Evolutionary conservation across 2,797 vertebrate genomes (phyloP).

Genomic region (Ispidina lecontei): DNA sequence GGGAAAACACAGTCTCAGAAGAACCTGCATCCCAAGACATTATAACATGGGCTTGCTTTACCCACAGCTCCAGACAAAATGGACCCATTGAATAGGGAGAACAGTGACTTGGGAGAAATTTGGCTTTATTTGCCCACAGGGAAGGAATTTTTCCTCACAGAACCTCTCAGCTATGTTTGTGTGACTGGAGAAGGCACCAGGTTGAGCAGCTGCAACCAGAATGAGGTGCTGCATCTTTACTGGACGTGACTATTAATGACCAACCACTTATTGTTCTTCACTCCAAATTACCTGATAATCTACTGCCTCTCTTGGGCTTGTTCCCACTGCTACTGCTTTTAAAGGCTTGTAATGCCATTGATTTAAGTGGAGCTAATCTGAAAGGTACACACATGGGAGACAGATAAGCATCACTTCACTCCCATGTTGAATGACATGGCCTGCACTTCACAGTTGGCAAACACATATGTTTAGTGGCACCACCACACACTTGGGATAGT

Average conservation of each 20-base stretch:
- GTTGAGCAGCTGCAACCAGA: neutral
- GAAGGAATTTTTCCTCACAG: neutral
- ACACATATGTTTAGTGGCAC: neutral
- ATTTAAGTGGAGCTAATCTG: neutral
- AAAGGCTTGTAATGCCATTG: neutral
- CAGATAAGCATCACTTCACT: neutral
- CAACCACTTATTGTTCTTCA: neutral
- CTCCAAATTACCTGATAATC: neutral
- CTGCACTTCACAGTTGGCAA: neutral
- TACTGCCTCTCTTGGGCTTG: neutral
- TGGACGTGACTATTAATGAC: neutral
- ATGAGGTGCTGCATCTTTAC: neutral
- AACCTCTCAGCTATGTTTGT: neutral
- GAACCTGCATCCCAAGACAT: neutral
- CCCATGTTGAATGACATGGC: neutral
- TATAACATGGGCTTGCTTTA: neutral
- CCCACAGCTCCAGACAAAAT: neutral
- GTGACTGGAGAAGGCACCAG: neutral
- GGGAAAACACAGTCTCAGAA: neutral
- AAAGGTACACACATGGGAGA: neutral
- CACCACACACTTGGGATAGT: neutral
- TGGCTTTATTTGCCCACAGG: neutral
- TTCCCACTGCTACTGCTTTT: neutral
- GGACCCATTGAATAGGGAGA: neutral
- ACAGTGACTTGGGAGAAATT: neutral